Evolutionary conservation across 2,888 invertebrate species (phyloP), one percentile per base, ranked within the genome.

Genomic region (Volucella inflata): DNA sequence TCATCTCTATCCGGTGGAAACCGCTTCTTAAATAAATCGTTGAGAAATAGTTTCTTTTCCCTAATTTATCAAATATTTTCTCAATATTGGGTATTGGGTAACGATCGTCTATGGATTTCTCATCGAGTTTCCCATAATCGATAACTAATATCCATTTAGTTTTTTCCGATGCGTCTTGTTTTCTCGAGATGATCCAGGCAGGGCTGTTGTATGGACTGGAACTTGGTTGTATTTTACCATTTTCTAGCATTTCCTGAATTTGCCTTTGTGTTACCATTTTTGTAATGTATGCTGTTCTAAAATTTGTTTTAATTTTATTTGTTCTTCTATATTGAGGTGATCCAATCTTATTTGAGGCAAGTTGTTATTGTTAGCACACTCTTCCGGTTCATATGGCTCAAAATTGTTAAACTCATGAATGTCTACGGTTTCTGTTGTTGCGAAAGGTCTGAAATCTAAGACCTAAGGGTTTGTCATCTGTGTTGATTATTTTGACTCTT

Each of bases 51-150:
- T 64, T 21, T 16, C 62, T 36, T 64, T 46, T 74, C 0, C 55
- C 74, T 21, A 74, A 55, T 30, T 59, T 70, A 11, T 74, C 74
- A 3, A 74, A 16, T 42, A 74, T 74, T 11, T 53, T 44, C 2
- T 62, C 53, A 9, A 40, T 74, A 12, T 74, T 62, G 6, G 74
- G 62, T 40, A 70, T 44, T 11, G 57, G 70, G 14, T 70, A 57
- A 4, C 17, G 14, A 38, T 71, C 71, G 36, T 59, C 48, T 8
- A 71, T 46, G 8, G 57, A 48, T 38, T 48, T 42, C 16, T 71
- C 59, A 4, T 71, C 59, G 9, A 71, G 16, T 36, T 44, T 57
- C 9, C 71, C 36, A 10, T 71, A 59, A 38, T 71, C 59, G 16
- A 59, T 71, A 8, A 71, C 59, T 12, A 71, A 36, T 48, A 59